phyloP scores from a whole-genome alignment of 2,888 invertebrate species.

The Ommatoiulus sabulosus region DNA sequence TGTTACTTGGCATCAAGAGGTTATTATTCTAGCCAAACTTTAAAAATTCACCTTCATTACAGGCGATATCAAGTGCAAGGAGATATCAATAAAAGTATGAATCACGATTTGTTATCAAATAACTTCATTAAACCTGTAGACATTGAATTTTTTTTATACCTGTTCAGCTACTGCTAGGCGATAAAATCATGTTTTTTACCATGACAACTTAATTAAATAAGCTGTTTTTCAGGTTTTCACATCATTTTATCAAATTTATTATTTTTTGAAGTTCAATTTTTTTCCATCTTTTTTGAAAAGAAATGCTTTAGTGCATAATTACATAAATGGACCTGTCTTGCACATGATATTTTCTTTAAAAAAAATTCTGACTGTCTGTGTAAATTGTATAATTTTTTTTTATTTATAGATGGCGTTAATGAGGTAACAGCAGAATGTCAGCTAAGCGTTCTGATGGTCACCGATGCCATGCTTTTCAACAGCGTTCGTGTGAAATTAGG shows the following conservation, averaged over 20 bases:
- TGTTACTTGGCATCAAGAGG: neutral
- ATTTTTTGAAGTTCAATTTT: too few species aligned
- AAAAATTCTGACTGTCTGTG: too few species aligned
- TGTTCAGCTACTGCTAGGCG: neutral
- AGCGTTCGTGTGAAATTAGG: slow-evolving; percentile 93
- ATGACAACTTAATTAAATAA: neutral
- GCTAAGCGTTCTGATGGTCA: slow-evolving; percentile 88
- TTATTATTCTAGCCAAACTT: neutral
- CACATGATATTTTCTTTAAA: too few species aligned
- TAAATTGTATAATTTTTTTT: slow-evolving; percentile 53
- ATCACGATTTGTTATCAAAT: neutral
- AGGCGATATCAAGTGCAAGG: neutral
- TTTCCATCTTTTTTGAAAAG: too few species aligned
- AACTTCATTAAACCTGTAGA: neutral
- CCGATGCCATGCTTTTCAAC: slow-evolving; percentile 93
- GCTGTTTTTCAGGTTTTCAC: neutral
- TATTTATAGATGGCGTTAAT: slow-evolving; percentile 84
- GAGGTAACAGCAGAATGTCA: slow-evolving; percentile 94
- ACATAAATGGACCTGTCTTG: too few species aligned
- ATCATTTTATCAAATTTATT: neutral
- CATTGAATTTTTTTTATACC: neutral
- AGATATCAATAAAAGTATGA: neutral
- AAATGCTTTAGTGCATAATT: too few species aligned
- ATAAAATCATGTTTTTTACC: neutral
- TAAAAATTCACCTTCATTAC: neutral